These are phyloP conservation scores for Peromyscus attwateri DNA, from an alignment of 2,797 vertebrate genomes.

Conservation along the genomic window DNA sequence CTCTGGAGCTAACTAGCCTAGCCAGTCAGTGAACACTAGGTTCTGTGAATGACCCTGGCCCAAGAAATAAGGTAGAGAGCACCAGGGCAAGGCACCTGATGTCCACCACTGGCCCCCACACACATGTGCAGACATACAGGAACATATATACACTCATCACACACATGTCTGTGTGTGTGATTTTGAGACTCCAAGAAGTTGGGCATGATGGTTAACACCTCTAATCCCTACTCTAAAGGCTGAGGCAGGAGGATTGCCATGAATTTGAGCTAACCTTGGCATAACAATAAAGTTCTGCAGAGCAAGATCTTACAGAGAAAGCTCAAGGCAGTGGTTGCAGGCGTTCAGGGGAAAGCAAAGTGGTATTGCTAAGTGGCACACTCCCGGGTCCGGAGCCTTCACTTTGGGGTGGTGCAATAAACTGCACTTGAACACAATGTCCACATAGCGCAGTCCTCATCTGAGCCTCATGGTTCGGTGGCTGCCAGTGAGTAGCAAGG, in stretches of 20 bases:
- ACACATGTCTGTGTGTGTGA: too few species aligned
- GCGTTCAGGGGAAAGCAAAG: neutral
- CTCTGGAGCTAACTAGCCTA: neutral
- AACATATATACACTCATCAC: neutral
- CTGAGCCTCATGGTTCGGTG: fast-evolving
- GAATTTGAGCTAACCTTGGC: neutral
- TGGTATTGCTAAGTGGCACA: fast-evolving
- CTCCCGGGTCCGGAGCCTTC: fast-evolving
- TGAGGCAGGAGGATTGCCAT: neutral
- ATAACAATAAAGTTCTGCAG: neutral
- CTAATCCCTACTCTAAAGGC: neutral
- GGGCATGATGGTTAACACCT: neutral
- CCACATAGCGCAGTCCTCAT: fast-evolving
- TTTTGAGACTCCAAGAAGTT: neutral
- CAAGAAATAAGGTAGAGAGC: neutral
- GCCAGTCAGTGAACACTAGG: neutral
- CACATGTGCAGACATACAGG: too few species aligned
- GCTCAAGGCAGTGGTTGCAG: fast-evolving
- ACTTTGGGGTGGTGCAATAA: fast-evolving
- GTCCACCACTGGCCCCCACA: neutral
- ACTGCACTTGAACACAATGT: fast-evolving
- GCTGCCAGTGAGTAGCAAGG: neutral
- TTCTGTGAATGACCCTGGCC: neutral
- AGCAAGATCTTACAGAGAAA: neutral
- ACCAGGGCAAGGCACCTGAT: fast-evolving